These are phyloP conservation scores for Marmota flaviventris DNA, from an alignment of 2,113 vertebrate genomes.

Conservation along the genomic window DNA sequence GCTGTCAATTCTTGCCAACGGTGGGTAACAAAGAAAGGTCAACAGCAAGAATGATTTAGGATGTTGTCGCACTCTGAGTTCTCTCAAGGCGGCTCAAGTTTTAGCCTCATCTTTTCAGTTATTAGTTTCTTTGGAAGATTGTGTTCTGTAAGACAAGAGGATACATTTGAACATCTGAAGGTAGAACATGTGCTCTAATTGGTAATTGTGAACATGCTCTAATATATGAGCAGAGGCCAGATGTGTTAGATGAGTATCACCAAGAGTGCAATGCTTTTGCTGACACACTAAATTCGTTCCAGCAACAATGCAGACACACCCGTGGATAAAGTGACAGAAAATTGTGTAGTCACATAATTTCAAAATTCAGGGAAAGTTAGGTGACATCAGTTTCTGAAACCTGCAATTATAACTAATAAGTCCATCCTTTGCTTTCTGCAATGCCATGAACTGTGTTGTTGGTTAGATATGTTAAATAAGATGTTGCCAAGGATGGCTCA, in stretches of 20 bases:
- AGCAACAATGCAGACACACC: not conserved
- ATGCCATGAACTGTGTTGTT: not conserved
- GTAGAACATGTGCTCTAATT: slow-evolving; percentile 13
- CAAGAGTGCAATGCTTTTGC: not conserved
- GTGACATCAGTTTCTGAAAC: slow-evolving; percentile 41
- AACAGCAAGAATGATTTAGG: not conserved
- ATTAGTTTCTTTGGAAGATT: not conserved
- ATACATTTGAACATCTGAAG: not conserved
- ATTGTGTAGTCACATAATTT: not conserved
- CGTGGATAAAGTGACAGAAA: not conserved
- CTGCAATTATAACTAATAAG: not conserved
- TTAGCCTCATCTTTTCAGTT: not conserved
- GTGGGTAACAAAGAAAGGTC: not conserved
- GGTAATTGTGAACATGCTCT: not conserved
- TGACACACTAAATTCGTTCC: not conserved
- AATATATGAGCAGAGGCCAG: not conserved
- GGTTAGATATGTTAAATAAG: not conserved
- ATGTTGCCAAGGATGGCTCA: not conserved
- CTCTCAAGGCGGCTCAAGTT: not conserved
- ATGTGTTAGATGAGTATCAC: slow-evolving; percentile 23
- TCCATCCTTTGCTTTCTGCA: not conserved
- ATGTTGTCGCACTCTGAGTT: not conserved
- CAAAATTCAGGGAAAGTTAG: not conserved
- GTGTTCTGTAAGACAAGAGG: not conserved
- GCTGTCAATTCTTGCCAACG: not conserved